Base-by-base conservation (phyloP, 2,797 vertebrate genomes). In the Pitangus sulphuratus region DNA sequence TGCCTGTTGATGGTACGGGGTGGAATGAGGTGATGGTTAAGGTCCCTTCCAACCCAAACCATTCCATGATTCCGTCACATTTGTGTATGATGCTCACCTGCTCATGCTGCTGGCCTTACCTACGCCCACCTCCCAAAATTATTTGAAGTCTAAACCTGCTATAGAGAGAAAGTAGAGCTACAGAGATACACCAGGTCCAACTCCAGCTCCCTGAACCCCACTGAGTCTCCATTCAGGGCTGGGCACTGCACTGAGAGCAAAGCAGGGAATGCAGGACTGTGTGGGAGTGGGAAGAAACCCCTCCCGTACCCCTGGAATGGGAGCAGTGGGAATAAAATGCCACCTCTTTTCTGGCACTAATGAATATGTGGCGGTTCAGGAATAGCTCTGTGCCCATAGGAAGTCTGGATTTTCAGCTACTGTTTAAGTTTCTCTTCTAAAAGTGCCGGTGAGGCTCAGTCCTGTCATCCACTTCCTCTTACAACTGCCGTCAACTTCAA, bases 391-490 rank as follows among this genome's bases (percentile, higher is more conserved):
- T 10, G 9, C 42, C 12, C 57, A 18, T 12, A 17, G 20, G 7
- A 11, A 72, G 45, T 9, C 76, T 80, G 72, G 66, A 2, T 88
- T 68, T 62, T 22, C 58, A 57, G 86, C 78, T 50, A 0, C 86
- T 77, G 40, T 31, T 72, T 6, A 5, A 71, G 57, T 35, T 92
- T 20, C 39, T 57, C 86, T 77, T 40, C 64, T 37, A 0, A 11
- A 84, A 86, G 70, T 1, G 64, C 11, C 4, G 74, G 28, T 4
- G 74, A 71, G 88, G 44, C 93, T 91, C 77, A 8, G 13, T 24
- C 88, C 92, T 90, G 93, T 78, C 94, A 93, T 5, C 70, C 62
- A 3, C 76, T 78, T 86, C 86, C 94, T 87, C 87, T 62, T 30
- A 60, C 89, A 93, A n/a, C 19, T 6, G 1, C 61, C 31, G 3